Conservation (phyloP, 2,888 invertebrate species). For the Caprella mutica region DNA sequence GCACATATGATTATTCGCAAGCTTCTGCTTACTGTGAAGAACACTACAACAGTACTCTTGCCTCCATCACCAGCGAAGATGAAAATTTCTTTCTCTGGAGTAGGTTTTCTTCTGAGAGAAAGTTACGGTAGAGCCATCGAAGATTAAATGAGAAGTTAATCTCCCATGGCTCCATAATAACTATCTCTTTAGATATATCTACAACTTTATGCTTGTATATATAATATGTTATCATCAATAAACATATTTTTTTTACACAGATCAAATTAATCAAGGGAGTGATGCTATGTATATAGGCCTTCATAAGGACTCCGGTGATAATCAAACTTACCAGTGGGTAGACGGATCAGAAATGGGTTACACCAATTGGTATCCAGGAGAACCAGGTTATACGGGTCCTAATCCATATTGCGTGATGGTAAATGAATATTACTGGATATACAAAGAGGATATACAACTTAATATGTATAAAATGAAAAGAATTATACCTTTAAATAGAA, state of each 20-base stretch:
- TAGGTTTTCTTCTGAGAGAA: conserved; percentile 9
- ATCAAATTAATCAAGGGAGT: neutral
- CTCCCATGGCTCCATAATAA: too few relatives aligned
- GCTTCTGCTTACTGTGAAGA: neutral
- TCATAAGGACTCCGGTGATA: neutral
- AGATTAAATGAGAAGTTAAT: too few relatives aligned
- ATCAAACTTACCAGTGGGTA: neutral
- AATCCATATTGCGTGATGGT: too few relatives aligned
- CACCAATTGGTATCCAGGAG: neutral
- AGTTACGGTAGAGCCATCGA: too few relatives aligned
- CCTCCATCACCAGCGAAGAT: conserved; percentile 16
- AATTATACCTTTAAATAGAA: too few relatives aligned
- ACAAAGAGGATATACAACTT: too few relatives aligned
- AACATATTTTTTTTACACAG: neutral
- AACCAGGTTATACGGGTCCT: too few relatives aligned
- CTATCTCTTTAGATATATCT: too few relatives aligned
- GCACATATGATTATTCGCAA: neutral
- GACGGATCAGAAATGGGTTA: neutral
- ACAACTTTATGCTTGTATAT: neutral
- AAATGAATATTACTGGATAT: too few relatives aligned
- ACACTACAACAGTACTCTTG: conserved; percentile 12
- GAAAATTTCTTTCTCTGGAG: conserved; percentile 15
- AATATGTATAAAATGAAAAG: too few relatives aligned
- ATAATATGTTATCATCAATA: neutral
- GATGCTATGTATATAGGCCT: neutral